Evolutionary conservation across 2,888 invertebrate genomes (phyloP).

Genomic region (Spilarctia lutea): DNA sequence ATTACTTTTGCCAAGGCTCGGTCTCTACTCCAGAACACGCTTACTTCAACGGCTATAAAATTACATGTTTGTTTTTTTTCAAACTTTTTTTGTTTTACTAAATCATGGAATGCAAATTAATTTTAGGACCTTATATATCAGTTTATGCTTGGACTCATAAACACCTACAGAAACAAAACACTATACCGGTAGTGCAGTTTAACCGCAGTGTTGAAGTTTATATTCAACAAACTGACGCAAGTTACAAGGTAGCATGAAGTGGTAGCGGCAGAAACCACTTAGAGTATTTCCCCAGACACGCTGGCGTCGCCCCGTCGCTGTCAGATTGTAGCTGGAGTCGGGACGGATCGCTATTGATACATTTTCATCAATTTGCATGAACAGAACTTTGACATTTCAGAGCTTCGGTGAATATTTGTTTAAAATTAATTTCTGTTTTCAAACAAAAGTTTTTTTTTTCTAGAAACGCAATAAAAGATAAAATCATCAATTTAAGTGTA

Average conservation of each 20-base stretch:
- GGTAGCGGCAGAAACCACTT: conserved; percentile 50
- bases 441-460: not conserved
- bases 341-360: conserved; percentile 35
- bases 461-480: not conserved
- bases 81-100: too few species aligned
- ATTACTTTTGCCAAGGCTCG: too few species aligned
- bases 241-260: conserved; percentile 35
- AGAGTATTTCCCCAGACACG: conserved; percentile 53
- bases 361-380: conserved; percentile 45
- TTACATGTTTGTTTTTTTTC: too few species aligned
- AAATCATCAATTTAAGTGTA: too few species aligned
- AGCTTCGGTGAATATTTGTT: not conserved
- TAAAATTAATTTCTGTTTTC: not conserved
- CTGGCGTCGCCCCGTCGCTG: conserved; percentile 33
- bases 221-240: not conserved
- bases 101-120: too few species aligned
- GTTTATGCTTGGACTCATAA: not conserved
- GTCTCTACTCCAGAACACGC: too few species aligned
- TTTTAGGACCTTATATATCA: not conserved
- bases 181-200: not conserved
- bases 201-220: not conserved
- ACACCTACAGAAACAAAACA: not conserved
- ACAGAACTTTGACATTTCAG: conserved; percentile 10
- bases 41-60: too few species aligned
- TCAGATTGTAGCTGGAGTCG: conserved; percentile 38